phyloP scores from a whole-genome alignment of 2,888 invertebrate species.

The Cheilosia pagana region DNA sequence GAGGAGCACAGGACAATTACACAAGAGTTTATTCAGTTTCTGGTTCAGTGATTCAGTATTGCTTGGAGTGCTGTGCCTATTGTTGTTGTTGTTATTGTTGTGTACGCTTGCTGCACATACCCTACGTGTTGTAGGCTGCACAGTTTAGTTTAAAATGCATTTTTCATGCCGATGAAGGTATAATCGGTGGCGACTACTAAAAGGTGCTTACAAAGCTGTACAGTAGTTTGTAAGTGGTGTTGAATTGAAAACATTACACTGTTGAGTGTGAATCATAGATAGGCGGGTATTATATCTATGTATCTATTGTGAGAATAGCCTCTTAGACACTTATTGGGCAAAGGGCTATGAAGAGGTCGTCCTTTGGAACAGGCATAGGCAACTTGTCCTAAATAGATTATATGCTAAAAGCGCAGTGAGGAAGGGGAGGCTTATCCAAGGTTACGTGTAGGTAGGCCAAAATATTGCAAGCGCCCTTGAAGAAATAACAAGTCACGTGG shows the following conservation, averaged over 20 bases:
- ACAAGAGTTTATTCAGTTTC: slow-evolving; percentile 73
- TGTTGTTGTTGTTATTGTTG: slow-evolving; percentile 25
- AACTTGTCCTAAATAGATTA: too few species aligned
- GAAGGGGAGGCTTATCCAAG: too few species aligned
- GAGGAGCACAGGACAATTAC: slow-evolving; percentile 66
- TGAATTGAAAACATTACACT: slow-evolving; percentile 41
- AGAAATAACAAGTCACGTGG: too few species aligned
- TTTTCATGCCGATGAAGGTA: slow-evolving; percentile 55
- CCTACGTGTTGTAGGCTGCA: slow-evolving; percentile 6
- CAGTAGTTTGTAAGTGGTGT: neutral
- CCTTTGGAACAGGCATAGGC: too few species aligned
- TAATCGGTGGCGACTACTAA: slow-evolving; percentile 11
- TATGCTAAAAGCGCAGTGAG: too few species aligned
- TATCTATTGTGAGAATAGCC: too few species aligned
- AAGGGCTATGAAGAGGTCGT: too few species aligned
- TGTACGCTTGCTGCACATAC: neutral
- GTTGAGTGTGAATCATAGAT: slow-evolving; percentile 12
- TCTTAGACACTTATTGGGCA: too few species aligned
- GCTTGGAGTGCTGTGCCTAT: slow-evolving; percentile 54
- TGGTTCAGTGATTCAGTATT: slow-evolving; percentile 73
- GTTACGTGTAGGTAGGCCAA: too few species aligned
- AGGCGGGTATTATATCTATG: neutral
- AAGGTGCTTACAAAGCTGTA: slow-evolving; percentile 38
- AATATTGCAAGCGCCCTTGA: too few species aligned
- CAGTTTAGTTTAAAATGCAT: slow-evolving; percentile 57